Percentiles rank a stretch among this genome's conserved stretches.
phyloP scores from a whole-genome alignment of 2,888 invertebrate genomes.

The Alloplasta piceator region DNA sequence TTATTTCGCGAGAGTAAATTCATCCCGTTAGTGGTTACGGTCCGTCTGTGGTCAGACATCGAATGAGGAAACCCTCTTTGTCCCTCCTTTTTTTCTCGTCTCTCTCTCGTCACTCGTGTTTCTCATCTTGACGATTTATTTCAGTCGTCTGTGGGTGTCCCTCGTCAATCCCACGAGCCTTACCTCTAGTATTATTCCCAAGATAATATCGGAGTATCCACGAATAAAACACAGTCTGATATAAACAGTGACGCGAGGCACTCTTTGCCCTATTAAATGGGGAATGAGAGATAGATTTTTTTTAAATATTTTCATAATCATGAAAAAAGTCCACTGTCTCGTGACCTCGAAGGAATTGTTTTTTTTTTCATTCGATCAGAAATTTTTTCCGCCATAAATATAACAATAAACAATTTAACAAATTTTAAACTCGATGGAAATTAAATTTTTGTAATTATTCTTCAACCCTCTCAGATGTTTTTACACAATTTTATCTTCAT shows the following conservation, averaged over 20 bases:
- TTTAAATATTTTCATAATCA: not conserved
- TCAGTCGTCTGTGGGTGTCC: not conserved
- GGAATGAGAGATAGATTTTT: conserved; percentile 14
- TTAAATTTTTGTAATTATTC: no score
- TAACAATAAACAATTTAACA: no score
- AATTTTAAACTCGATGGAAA: no score
- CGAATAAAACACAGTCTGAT: conserved; percentile 8
- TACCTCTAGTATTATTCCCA: conserved; percentile 45
- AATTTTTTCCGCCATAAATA: no score
- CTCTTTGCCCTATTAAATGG: conserved; percentile 21
- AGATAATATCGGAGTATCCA: conserved; percentile 39
- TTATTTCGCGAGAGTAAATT: conserved; percentile 60
- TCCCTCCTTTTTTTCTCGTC: conserved; percentile 19
- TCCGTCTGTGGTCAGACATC: conserved; percentile 62
- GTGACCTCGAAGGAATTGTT: no score
- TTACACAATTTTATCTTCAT: no score
- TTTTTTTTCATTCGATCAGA: no score
- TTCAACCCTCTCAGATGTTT: no score
- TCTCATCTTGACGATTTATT: not conserved
- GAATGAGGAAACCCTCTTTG: not conserved
- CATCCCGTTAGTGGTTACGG: conserved; percentile 61
- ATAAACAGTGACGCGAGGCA: conserved; percentile 6
- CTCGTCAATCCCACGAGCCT: conserved; percentile 31
- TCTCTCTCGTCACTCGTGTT: not conserved
- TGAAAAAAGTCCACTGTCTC: not conserved